Percentiles rank a stretch among this genome's conserved stretches.
Evolutionary conservation across 2,113 vertebrate species (phyloP).

Genomic region (Paradoxurus hermaphroditus): DNA sequence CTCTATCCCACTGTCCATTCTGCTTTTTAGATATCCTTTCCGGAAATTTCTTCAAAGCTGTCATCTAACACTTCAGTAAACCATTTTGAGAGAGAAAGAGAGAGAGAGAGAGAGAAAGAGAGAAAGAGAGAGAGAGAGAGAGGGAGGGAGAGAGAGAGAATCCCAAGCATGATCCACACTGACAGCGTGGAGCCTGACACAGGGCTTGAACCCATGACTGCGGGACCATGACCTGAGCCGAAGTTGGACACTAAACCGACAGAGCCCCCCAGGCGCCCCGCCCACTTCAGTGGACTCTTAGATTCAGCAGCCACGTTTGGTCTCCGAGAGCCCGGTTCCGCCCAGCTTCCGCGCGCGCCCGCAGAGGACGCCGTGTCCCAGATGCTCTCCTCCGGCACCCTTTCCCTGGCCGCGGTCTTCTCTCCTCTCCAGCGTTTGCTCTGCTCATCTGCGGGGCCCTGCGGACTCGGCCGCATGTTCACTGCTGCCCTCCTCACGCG

Average conservation of each 20-base stretch:
- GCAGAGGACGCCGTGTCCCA: fast-evolving
- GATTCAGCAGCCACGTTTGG: background rate
- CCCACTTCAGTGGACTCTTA: background rate
- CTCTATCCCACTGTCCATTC: background rate
- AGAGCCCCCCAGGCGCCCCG: no score
- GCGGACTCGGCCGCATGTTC: no score
- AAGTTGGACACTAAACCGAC: no score
- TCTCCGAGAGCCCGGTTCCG: background rate
- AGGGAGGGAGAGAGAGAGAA: no score
- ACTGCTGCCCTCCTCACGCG: background rate
- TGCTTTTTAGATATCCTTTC: background rate
- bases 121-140: no score
- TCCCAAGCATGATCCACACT: no score
- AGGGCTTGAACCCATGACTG: no score
- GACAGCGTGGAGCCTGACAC: no score
- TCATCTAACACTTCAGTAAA: background rate
- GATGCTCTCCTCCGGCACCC: background rate
- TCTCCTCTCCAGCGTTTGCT: background rate
- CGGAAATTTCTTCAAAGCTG: background rate
- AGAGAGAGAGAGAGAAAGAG: no score
- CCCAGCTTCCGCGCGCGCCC: fast-evolving
- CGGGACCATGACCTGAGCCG: no score
- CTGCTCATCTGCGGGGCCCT: background rate
- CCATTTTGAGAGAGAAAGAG: no score
- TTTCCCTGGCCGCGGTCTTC: no score